Percentiles rank a stretch among this genome's conserved stretches.
These are phyloP conservation scores for Solenodon paradoxus DNA, from an alignment of 2,113 vertebrate species.

Conservation along the genomic window DNA sequence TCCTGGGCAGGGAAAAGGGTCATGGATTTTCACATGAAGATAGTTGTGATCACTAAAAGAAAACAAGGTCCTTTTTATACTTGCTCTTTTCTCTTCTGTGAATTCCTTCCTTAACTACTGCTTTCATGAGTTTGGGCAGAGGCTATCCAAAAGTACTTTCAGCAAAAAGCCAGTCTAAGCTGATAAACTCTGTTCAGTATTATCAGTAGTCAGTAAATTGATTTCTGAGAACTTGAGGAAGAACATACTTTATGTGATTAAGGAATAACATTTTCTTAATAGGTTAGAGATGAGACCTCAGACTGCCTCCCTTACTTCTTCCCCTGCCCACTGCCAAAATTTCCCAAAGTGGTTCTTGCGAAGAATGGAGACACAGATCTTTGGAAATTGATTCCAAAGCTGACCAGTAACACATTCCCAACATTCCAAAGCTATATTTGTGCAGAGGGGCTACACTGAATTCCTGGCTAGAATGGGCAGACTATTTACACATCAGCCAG, in stretches of 20 bases:
- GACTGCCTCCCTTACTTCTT: background rate
- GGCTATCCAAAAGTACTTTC: background rate
- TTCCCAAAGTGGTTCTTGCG: background rate
- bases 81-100: background rate
- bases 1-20: background rate
- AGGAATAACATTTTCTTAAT: background rate
- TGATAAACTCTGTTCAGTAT: background rate
- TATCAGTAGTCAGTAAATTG: background rate
- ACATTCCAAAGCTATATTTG: too few relatives aligned
- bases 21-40: background rate
- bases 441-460: fast-evolving
- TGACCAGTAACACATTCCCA: background rate
- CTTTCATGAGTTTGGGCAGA: background rate
- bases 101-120: background rate
- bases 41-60: background rate
- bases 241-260: background rate
- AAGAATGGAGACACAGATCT: background rate
- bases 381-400: background rate
- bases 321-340: background rate
- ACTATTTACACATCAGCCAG: background rate
- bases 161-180: background rate
- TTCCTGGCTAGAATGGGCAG: background rate
- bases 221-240: background rate
- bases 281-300: background rate
- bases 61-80: background rate